Evolutionary conservation across 2,888 invertebrate species (phyloP).

Genomic region (Nipponacmea schrenckii): DNA sequence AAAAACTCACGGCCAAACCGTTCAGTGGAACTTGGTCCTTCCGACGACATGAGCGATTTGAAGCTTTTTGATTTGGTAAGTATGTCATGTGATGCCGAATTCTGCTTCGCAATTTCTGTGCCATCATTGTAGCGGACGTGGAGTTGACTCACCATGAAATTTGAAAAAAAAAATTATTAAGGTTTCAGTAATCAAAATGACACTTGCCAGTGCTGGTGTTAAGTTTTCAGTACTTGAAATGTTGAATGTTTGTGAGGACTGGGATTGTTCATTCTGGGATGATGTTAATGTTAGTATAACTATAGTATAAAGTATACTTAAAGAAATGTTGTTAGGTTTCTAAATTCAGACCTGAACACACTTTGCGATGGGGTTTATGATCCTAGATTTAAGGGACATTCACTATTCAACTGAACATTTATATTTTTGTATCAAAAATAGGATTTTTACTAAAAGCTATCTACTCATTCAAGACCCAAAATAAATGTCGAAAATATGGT

Average conservation of each 20-base stretch:
- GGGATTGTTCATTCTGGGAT: constrained; percentile 15
- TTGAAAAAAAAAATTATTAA: no score
- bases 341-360: no score
- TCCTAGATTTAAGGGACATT: no score
- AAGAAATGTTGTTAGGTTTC: no score
- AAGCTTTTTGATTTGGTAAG: constrained; percentile 6
- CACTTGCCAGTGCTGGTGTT: constrained; percentile 10
- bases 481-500: no score
- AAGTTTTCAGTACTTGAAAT: constrained; percentile 14
- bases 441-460: no score
- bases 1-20: background rate
- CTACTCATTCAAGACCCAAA: no score
- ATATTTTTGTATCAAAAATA: no score
- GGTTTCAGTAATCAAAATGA: no score
- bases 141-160: constrained; percentile 9
- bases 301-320: background rate
- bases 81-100: background rate
- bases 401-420: no score
- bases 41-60: background rate
- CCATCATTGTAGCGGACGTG: background rate
- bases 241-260: background rate
- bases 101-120: background rate
- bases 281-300: constrained; percentile 22
- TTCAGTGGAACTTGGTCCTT: background rate
- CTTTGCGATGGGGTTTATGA: no score